These are phyloP conservation scores for Penaeus chinensis DNA, from an alignment of 1,140 invertebrate species.

Conservation along the genomic window DNA sequence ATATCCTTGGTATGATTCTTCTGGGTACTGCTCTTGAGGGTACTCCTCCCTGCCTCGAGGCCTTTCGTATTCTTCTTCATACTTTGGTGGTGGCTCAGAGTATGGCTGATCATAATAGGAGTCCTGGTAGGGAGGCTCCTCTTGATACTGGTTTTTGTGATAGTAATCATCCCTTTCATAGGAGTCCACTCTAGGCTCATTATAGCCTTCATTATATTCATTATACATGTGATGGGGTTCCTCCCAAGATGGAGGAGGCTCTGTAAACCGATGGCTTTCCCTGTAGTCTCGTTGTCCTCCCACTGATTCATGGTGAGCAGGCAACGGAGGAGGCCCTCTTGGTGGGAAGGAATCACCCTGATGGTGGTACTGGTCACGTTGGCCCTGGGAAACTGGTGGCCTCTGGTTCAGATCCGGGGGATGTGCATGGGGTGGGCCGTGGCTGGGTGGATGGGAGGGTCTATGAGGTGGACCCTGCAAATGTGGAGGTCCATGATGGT, in stretches of 20 bases:
- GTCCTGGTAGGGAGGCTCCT: slow-evolving; percentile 26
- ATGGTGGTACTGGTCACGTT: slow-evolving; percentile 20
- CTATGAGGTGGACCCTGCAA: not conserved
- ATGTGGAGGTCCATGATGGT: slow-evolving; percentile 17
- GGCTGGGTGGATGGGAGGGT: slow-evolving; percentile 25
- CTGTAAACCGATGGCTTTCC: not conserved
- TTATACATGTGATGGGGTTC: not conserved
- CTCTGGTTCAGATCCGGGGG: slow-evolving; percentile 25
- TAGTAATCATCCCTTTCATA: slow-evolving; percentile 34
- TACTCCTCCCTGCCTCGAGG: not conserved
- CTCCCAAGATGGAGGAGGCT: slow-evolving; percentile 34
- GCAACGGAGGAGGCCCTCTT: slow-evolving; percentile 20
- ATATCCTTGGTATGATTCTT: slow-evolving; percentile 11
- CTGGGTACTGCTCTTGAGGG: slow-evolving; percentile 3
- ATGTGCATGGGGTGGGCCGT: slow-evolving; percentile 4
- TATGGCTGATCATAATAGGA: slow-evolving; percentile 10
- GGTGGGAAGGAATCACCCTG: slow-evolving; percentile 35
- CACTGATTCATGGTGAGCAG: not conserved
- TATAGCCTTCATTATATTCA: not conserved
- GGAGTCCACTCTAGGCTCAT: slow-evolving; percentile 18
- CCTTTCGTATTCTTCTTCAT: slow-evolving; percentile 25
- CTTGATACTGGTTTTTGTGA: slow-evolving; percentile 20
- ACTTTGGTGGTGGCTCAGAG: not conserved
- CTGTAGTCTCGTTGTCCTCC: slow-evolving; percentile 18
- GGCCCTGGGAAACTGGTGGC: slow-evolving; percentile 20